Evolutionary conservation across 2,113 vertebrate species (phyloP).

Genomic region (Litocranius walleri): DNA sequence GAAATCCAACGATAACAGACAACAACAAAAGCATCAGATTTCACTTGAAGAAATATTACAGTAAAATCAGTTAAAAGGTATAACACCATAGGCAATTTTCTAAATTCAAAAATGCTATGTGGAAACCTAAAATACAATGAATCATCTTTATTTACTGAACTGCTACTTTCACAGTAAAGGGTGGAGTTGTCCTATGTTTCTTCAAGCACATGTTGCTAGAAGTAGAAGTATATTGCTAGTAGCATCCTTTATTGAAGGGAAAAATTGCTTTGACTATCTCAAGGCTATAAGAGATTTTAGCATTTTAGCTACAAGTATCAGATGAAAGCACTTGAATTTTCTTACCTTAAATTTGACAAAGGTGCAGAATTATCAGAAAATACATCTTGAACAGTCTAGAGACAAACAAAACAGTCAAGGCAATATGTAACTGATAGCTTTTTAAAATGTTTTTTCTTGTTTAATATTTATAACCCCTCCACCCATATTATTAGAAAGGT

Average conservation of each 20-base stretch:
- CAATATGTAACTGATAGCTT: conserved; percentile 9
- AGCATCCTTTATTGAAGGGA: background rate
- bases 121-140: background rate
- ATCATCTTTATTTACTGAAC: background rate
- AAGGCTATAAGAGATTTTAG: background rate
- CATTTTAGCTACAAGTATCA: background rate
- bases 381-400: conserved; percentile 88
- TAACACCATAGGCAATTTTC: background rate
- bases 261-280: background rate
- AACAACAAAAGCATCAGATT: background rate
- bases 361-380: conserved; percentile 83
- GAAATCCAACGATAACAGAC: background rate
- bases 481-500: background rate
- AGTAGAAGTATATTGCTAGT: background rate
- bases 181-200: conserved; percentile 1
- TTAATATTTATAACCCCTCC: background rate
- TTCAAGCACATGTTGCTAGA: background rate
- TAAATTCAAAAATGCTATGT: background rate
- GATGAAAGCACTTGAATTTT: background rate
- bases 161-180: background rate
- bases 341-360: conserved; percentile 86
- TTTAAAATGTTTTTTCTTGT: background rate
- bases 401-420: conserved; percentile 45
- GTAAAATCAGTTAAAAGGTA: background rate
- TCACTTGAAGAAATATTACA: conserved; percentile 44